These are phyloP conservation scores for Cyprinodon diabolis DNA, from an alignment of 2,797 vertebrate species.

Conservation along the genomic window DNA sequence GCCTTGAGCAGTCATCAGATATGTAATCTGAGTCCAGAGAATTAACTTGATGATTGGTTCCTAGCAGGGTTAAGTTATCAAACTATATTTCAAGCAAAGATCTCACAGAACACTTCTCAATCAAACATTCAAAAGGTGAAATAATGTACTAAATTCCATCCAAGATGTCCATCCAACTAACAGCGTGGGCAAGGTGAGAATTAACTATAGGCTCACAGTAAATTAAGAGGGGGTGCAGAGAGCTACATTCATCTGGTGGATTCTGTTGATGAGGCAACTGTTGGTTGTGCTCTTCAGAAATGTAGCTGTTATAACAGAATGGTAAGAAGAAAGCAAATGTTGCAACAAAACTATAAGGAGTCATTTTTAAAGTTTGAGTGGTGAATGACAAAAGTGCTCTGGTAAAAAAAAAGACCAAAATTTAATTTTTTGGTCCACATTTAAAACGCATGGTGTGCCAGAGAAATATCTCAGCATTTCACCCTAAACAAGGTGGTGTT, in stretches of 20 bases:
- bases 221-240: neutral
- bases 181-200: neutral
- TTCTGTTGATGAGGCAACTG: too few relatives aligned
- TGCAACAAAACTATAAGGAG: neutral
- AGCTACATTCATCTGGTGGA: neutral
- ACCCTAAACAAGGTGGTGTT: neutral
- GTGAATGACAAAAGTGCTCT: too few relatives aligned
- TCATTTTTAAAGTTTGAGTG: neutral
- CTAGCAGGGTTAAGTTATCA: neutral
- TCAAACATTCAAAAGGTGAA: neutral
- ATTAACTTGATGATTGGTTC: neutral
- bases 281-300: neutral
- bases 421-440: too few relatives aligned
- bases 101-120: neutral
- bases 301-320: neutral
- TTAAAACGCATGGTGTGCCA: too few relatives aligned
- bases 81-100: neutral
- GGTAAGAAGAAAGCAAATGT: neutral
- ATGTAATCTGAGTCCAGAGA: neutral
- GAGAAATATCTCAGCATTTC: too few relatives aligned
- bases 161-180: neutral
- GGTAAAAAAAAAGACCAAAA: too few relatives aligned
- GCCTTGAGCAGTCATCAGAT: neutral
- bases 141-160: neutral
- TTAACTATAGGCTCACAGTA: neutral